Evolutionary conservation across 1,140 invertebrate species (phyloP), one percentile per base, ranked within the genome.

Genomic region (Drosophila quadrilineata): DNA sequence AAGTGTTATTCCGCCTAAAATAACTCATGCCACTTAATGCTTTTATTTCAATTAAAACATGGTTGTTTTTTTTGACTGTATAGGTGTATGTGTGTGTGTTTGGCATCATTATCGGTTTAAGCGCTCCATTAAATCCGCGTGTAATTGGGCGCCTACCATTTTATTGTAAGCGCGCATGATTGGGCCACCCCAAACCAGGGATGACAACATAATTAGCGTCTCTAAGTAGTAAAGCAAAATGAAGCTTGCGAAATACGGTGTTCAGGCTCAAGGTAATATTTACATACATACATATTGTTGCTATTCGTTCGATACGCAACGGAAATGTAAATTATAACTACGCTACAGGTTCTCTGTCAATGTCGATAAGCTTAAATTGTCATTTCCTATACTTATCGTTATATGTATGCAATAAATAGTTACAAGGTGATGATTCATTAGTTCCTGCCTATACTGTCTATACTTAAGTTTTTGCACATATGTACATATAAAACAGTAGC

Each of bases 141-240:
- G 12, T 29, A 48, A 48, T 48, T 43, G 40, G 40, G n/a, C n/a
- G n/a, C n/a, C n/a, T 43, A 22, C 40, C 40, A 43, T 22, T 26
- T 43, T 22, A 43, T 43, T 43, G 40, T 22, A 43, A 43, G 24
- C 26, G 24, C 26, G 21, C 8, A 43, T 43, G 26, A 43, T 43
- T 43, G 22, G 21, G 6, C 4, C 19, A 0, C 21, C n/a, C 24
- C 26, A 14, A 14, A 14, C 40, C 40, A 12, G 40, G 40, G 16
- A 26, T 43, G 40, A 10, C 10, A 12, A 9, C 12, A 10, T 24
- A 43, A 43, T 43, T 43, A 43, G 40, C 8, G 40, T 5, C 6
- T 43, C 21, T 24, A 43, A 6, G 40, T 43, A 22, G 10, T 21
- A n/a, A n/a, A n/a, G n/a, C n/a, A n/a, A n/a, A n/a, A n/a, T n/a